These are phyloP conservation scores for Nothoprocta perdicaria DNA, from an alignment of 2,113 vertebrate species.

Conservation along the genomic window DNA sequence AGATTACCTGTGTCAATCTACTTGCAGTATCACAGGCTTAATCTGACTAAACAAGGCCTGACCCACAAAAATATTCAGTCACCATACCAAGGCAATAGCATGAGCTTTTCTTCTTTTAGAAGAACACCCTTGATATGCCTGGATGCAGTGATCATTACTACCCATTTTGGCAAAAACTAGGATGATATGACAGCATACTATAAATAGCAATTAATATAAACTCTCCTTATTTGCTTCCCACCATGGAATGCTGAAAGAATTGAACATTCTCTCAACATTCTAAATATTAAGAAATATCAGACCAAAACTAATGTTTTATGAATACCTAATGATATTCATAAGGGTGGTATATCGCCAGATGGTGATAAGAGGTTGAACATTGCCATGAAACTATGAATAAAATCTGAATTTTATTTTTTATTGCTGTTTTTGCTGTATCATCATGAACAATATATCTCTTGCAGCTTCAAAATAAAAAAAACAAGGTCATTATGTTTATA, in stretches of 20 bases:
- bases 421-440: neutral
- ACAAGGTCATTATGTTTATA: neutral
- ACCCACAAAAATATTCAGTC: neutral
- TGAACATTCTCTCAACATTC: neutral
- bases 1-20: neutral
- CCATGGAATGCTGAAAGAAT: neutral
- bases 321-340: too few species aligned
- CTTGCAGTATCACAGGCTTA: neutral
- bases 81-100: neutral
- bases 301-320: neutral
- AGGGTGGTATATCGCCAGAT: neutral
- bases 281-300: neutral
- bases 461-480: slow-evolving; percentile 11
- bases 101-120: neutral
- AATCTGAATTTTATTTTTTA: neutral
- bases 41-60: neutral
- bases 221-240: neutral
- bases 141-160: neutral
- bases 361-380: neutral
- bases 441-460: neutral
- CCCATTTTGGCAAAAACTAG: neutral
- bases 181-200: neutral
- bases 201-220: neutral
- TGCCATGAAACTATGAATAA: neutral
- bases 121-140: neutral